Base-by-base conservation (phyloP, 2,797 vertebrate species). In the Yasuhikotakia modesta region DNA sequence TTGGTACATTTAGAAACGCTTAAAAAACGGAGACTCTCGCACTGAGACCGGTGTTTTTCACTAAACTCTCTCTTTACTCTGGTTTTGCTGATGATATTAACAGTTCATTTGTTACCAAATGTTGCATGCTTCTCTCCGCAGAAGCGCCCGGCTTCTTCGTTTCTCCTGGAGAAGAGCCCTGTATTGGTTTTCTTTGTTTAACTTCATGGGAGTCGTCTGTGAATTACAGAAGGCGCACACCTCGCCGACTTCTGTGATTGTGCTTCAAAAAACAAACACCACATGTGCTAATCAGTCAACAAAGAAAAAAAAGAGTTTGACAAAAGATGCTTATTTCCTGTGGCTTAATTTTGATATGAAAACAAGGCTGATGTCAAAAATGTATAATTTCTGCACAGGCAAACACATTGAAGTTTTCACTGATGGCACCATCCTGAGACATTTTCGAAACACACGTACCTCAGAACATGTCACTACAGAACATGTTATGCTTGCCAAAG, bases 151-250 rank as follows among this genome's bases (percentile, higher is more conserved):
- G 61, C 46, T 43, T 78, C 67, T 73, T 78, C n/a, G 73, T 79
- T 82, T 77, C 48, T 50, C 53, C 22, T 63, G 52, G 39, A 50
- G 32, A 45, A 63, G 12, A 22, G 30, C 46, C 63, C 64, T 63
- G 68, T 57, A 73, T 57, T 77, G 63, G 55, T 55, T 79, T 24
- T 43, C 52, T 52, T 78, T 78, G 67, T 78, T 73, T 70, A 46
- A 69, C 70, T 65, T 39, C 58, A 55, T 7, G 17, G 66, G 73
- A 61, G 30, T n/a, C 70, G 22, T 77, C 71, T 76, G 43, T 7
- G 55, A 79, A 52, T 66, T 52, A 63, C 52, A 52, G 35, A 43
- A 70, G 12, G 24, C 24, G 27, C 43, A 53, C 45, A 30, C 11
- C 35, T 10, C 13, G 14, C 52, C n/a, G 39, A 53, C 66, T 48